Evolutionary conservation across 2,797 vertebrate species (phyloP), one percentile per base, ranked within the genome.

Genomic region (Euthynnus affinis): DNA sequence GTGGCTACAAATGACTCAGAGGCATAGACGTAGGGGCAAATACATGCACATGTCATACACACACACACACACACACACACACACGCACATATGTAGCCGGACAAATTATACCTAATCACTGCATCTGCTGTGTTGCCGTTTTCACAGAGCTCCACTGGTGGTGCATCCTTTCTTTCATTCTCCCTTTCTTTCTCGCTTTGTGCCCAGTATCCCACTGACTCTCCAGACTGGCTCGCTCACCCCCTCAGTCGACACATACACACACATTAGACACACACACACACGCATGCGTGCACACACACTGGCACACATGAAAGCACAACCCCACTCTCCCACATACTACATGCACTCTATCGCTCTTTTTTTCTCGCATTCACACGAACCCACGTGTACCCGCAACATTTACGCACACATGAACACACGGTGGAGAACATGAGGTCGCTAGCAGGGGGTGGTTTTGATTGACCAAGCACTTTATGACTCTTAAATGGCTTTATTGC

Each of bases 401-500:
- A 29, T 18, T 15, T 14, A 29, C 58, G 32, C 51, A 70, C 32
- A 25, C 59, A 56, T 25, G 63, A 70, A 37, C 68, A 46, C 55
- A 61, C 18, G 68, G n/a, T 25, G 2, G 59, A 70, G 65, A 59
- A 71, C 85, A 90, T 76, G 79, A 87, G 70, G 84, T 70, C 55
- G 82, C 48, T 37, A 6, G 86, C 84, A 84, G 88, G 81, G 74
- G 82, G 73, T 2, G 57, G 76, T 65, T 89, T 81, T 90, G 87
- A 90, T 87, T 90, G 88, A 88, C 80, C 79, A 84, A 86, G 62
- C 86, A 87, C 85, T 90, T 90, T 80, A 85, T 82, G 86, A 82
- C 71, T 80, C 74, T 77, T 86, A 87, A 89, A 90, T 87, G 81
- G 84, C 74, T 89, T 84, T 65, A 87, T 82, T 77, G 57, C 76